A percentile compares a stretch with the other conserved stretches of the same genome.
phyloP scores from a whole-genome alignment of 2,888 invertebrate genomes.

The Drosophila longiperda region DNA sequence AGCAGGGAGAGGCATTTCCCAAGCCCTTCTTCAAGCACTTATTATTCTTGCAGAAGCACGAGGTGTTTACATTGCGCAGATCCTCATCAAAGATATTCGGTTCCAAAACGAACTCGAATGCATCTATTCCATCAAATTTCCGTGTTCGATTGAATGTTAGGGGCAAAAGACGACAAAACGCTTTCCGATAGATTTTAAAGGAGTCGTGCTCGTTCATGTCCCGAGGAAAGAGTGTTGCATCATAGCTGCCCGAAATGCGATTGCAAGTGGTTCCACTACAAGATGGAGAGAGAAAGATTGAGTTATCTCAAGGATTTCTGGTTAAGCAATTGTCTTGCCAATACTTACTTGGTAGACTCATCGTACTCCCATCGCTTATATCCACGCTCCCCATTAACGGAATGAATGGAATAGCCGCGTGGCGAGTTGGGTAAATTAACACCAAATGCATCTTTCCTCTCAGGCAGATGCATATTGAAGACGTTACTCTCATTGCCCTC shows the following conservation, averaged over 20 bases:
- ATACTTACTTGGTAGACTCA: conserved; percentile 75
- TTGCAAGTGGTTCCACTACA: conserved; percentile 88
- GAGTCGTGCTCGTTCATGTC: conserved; percentile 86
- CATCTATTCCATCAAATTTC: conserved; percentile 86
- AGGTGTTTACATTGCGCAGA: conserved; percentile 87
- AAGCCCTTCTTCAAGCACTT: conserved; percentile 87
- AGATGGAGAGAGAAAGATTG: not conserved
- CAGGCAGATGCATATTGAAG: conserved; percentile 86
- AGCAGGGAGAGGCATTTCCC: conserved; percentile 89
- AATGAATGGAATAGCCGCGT: conserved; percentile 86
- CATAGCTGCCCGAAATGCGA: conserved; percentile 88
- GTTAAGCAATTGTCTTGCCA: too few relatives aligned
- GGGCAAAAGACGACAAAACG: conserved; percentile 90
- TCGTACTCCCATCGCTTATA: conserved; percentile 89
- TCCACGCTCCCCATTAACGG: conserved; percentile 89
- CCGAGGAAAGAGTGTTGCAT: conserved; percentile 90
- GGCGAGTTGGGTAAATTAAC: conserved; percentile 66
- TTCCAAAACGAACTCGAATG: conserved; percentile 87
- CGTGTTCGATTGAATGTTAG: conserved; percentile 85
- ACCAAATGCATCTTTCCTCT: conserved; percentile 72
- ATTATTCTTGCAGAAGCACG: conserved; percentile 87
- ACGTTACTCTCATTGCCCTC: conserved; percentile 86
- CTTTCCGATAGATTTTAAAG: conserved; percentile 89
- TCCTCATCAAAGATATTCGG: conserved; percentile 87
- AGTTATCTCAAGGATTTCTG: fast-evolving